A percentile compares a stretch with the other conserved stretches of the same genome.
Conservation (phyloP, 2,888 invertebrate species). For the Cheilosia grossa region DNA sequence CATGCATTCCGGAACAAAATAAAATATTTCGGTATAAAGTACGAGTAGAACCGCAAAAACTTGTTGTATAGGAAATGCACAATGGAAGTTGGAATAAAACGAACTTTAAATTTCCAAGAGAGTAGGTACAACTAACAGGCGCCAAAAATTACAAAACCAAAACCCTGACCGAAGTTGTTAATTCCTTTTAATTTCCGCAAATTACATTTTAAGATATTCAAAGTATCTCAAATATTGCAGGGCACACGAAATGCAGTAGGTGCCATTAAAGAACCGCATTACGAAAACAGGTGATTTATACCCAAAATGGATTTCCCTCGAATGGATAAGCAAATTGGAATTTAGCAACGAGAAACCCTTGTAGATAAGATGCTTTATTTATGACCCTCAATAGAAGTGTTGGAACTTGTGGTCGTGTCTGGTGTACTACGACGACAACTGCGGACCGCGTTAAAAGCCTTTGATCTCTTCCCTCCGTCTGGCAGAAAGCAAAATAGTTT, state of each 20-base stretch:
- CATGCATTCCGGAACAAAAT: too few species aligned
- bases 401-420: background rate
- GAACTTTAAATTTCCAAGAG: too few species aligned
- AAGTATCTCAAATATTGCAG: conserved; percentile 32
- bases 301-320: conserved; percentile 45
- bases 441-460: background rate
- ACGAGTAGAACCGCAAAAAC: too few species aligned
- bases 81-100: too few species aligned
- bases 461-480: background rate
- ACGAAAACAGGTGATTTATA: conserved; percentile 49
- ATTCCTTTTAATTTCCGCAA: conserved; percentile 4
- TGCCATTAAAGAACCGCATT: conserved; percentile 50
- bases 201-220: conserved; percentile 18
- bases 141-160: too few species aligned
- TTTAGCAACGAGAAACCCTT: conserved; percentile 41
- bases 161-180: background rate
- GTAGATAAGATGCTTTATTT: conserved; percentile 61
- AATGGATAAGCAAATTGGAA: conserved; percentile 61
- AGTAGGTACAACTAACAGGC: too few species aligned
- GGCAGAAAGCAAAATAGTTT: conserved; percentile 23
- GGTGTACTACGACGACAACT: conserved; percentile 7
- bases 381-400: conserved; percentile 11
- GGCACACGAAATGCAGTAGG: conserved; percentile 6
- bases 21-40: too few species aligned
- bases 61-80: too few species aligned